A percentile compares a stretch with the other conserved stretches of the same genome.
Evolutionary conservation across 2,113 vertebrate genomes (phyloP).

Genomic region (Gymnorhina tibicen): DNA sequence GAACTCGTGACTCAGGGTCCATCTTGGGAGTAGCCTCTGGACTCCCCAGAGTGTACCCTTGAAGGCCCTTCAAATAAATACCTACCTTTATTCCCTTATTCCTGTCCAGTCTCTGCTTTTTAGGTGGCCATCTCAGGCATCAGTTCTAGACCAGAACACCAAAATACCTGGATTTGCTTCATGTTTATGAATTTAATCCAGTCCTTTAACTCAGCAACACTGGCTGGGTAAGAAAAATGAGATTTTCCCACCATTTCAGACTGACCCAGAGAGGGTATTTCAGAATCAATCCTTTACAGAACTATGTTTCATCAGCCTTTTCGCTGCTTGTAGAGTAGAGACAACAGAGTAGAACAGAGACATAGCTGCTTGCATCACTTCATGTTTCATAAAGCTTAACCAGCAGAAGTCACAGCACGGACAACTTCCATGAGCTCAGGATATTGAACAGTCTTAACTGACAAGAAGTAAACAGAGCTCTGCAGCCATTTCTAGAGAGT

Average conservation of each 20-base stretch:
- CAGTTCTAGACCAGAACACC: background rate
- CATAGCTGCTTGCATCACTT: background rate
- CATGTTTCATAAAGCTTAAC: background rate
- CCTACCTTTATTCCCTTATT: too few species aligned
- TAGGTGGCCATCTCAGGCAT: too few species aligned
- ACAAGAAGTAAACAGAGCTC: background rate
- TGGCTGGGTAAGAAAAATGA: fast-evolving
- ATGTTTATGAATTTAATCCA: background rate
- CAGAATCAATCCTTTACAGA: background rate
- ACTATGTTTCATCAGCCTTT: background rate
- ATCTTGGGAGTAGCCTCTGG: too few species aligned
- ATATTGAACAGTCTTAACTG: background rate
- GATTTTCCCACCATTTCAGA: background rate
- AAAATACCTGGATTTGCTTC: background rate
- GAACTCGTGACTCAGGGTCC: too few species aligned
- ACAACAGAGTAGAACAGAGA: background rate
- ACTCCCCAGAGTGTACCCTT: too few species aligned
- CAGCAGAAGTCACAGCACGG: background rate
- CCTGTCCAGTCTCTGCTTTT: too few species aligned
- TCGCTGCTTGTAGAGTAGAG: background rate
- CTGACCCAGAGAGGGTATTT: background rate
- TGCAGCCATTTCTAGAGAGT: background rate
- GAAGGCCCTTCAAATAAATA: too few species aligned
- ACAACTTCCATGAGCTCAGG: background rate
- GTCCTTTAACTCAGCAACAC: background rate